A percentile compares a stretch with the other conserved stretches of the same genome.
phyloP scores from a whole-genome alignment of 1,140 invertebrate species.

The Ceratina calcarata region DNA sequence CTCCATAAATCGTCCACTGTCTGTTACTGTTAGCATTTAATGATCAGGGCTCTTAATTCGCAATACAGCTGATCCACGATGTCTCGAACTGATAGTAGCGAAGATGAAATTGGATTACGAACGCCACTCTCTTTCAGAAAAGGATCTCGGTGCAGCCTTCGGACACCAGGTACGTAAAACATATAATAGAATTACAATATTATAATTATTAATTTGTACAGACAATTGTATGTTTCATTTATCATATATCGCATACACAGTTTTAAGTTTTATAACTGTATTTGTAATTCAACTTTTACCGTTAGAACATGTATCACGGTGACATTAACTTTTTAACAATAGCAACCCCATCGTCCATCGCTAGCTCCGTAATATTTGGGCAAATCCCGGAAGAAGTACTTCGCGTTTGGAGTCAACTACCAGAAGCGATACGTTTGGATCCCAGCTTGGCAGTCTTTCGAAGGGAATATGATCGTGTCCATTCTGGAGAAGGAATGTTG shows the following conservation, averaged over 20 bases:
- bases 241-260: too few species aligned
- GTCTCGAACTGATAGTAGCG: constrained; percentile 52
- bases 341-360: constrained; percentile 65
- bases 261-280: neutral
- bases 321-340: neutral
- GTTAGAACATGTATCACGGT: too few species aligned
- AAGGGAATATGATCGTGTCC: constrained; percentile 82
- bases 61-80: neutral
- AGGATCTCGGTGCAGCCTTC: constrained; percentile 37
- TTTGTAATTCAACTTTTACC: neutral
- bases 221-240: too few species aligned
- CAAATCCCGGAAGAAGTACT: constrained; percentile 82
- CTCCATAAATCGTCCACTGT: too few species aligned
- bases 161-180: constrained; percentile 46
- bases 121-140: constrained; percentile 53
- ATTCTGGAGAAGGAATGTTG: constrained; percentile 53
- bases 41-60: neutral
- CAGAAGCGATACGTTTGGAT: constrained; percentile 84
- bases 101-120: constrained; percentile 62
- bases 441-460: constrained; percentile 83
- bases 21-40: too few species aligned
- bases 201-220: too few species aligned
- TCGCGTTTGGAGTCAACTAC: constrained; percentile 83
- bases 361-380: constrained; percentile 65
- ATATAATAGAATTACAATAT: neutral